phyloP scores from a whole-genome alignment of 2,888 invertebrate species.

The Caenorhabditis sulstoni region DNA sequence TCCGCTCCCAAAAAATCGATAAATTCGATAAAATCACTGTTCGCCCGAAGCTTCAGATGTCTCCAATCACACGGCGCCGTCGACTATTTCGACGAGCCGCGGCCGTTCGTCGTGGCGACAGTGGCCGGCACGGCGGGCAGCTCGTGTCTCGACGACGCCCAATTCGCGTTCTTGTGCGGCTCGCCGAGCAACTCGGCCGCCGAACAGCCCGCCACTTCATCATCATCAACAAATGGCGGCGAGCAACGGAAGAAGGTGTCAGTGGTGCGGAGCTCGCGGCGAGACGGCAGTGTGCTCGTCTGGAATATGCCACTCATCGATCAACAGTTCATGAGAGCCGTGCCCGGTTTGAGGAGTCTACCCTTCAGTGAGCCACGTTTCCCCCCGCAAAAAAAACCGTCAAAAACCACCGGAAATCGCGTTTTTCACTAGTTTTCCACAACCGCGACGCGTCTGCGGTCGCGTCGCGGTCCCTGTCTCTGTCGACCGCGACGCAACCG shows the following conservation, averaged over 20 bases:
- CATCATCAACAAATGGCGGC: background rate
- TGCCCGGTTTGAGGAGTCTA: conserved; percentile 53
- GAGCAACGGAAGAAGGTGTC: conserved; percentile 30
- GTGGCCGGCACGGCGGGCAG: conserved; percentile 61
- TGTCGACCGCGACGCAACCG: too few relatives aligned
- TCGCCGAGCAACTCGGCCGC: too few relatives aligned
- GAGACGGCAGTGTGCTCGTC: conserved; percentile 61
- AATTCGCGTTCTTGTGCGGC: conserved; percentile 31
- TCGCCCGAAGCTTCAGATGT: too few relatives aligned
- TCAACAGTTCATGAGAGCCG: conserved; percentile 65
- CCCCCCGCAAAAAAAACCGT: too few relatives aligned
- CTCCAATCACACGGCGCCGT: too few relatives aligned
- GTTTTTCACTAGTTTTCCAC: too few relatives aligned
- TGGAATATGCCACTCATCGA: conserved; percentile 70
- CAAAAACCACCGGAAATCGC: too few relatives aligned
- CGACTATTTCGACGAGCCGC: conserved; percentile 56
- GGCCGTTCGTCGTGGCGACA: conserved; percentile 76
- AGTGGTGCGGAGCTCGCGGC: conserved; percentile 35
- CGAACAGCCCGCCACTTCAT: background rate
- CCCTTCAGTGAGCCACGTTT: conserved; percentile 58
- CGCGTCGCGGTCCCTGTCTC: too few relatives aligned
- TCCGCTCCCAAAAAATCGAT: too few relatives aligned
- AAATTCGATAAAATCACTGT: too few relatives aligned
- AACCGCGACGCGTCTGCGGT: too few relatives aligned
- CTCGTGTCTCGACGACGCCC: conserved; percentile 64